A percentile compares a stretch with the other conserved stretches of the same genome.
Conservation (phyloP, 2,113 vertebrate species). For the Psettodes erumei region DNA sequence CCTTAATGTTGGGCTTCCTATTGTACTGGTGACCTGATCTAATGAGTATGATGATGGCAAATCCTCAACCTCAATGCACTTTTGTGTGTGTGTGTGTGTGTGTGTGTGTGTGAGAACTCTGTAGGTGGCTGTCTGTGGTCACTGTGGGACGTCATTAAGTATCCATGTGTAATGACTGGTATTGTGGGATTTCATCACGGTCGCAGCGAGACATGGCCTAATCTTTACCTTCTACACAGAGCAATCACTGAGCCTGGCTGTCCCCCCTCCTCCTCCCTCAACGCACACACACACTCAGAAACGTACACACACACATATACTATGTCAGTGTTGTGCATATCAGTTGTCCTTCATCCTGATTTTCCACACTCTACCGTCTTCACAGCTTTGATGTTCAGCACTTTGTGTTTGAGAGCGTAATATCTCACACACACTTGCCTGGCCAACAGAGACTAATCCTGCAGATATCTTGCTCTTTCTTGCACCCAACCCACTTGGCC, state of each 20-base stretch:
- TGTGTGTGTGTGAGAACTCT: constrained; percentile 3
- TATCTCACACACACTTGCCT: constrained; percentile 11
- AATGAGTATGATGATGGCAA: constrained; percentile 44
- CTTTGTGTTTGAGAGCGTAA: constrained; percentile 19
- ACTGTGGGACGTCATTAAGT: constrained; percentile 55
- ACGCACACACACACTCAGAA: constrained; percentile 5
- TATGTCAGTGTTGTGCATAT: constrained; percentile 22
- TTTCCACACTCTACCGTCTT: constrained; percentile 14
- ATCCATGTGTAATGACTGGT: constrained; percentile 54
- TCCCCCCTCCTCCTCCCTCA: constrained; percentile 23
- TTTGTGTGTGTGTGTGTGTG: not conserved
- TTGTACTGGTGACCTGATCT: constrained; percentile 26
- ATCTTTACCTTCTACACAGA: constrained; percentile 56
- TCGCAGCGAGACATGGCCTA: constrained; percentile 55
- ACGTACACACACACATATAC: constrained; percentile 4
- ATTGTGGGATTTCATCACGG: constrained; percentile 59
- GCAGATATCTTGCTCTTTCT: constrained; percentile 29
- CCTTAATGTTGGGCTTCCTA: constrained; percentile 9
- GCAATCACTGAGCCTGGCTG: constrained; percentile 41
- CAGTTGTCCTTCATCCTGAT: constrained; percentile 25
- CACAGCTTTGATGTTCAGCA: constrained; percentile 46
- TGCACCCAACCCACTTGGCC: not conserved
- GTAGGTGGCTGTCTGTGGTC: constrained; percentile 34
- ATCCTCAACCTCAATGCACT: not conserved
- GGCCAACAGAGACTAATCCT: constrained; percentile 43